Base-by-base conservation (phyloP, 2,797 vertebrate species). In the Merluccius polli region DNA sequence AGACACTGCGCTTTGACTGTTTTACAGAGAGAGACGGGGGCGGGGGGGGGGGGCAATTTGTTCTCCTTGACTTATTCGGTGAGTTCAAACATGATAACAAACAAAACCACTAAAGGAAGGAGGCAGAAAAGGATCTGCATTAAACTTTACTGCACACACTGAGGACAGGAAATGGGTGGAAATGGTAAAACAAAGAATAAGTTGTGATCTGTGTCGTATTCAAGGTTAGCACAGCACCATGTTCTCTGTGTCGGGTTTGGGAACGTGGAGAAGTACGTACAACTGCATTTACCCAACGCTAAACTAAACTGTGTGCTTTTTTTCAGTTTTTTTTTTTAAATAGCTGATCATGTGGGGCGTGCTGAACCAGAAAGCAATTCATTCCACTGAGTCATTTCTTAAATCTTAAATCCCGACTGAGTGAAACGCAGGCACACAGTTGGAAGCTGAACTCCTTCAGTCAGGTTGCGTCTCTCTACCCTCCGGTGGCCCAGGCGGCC, bases 1-100 rank as follows among this genome's bases (percentile, higher is more conserved):
- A n/a, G n/a, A n/a, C n/a, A n/a, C n/a, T 77, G 83, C 85, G 87
- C 87, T 83, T 85, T 89, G 81, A 89, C 78, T 83, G 78, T 84
- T 84, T 87, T 79, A 82, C 71, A 85, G 79, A 86, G 79, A 80
- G 67, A 27, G 15, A 2, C 3, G 59, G n/a, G n/a, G n/a, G n/a
- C n/a, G n/a, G n/a, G n/a, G n/a, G 59, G 24, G 59, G 59, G 59
- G 41, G 73, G 71, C 80, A 84, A 86, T 86, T 86, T 86, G 86
- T 84, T 86, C 82, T 83, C 38, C 86, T 82, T 82, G 77, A 80
- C 84, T 81, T 1, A 32, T 32, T 79, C 44, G 48, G 80, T 90
- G 86, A 87, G 86, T 87, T 80, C 67, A 83, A 76, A 67, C 74
- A 77, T 5, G 32, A 83, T 80, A 79, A 83, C 79, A 75, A 41